These are phyloP conservation scores for Cochlearius cochlearius DNA, from an alignment of 2,113 vertebrate genomes.

Conservation along the genomic window DNA sequence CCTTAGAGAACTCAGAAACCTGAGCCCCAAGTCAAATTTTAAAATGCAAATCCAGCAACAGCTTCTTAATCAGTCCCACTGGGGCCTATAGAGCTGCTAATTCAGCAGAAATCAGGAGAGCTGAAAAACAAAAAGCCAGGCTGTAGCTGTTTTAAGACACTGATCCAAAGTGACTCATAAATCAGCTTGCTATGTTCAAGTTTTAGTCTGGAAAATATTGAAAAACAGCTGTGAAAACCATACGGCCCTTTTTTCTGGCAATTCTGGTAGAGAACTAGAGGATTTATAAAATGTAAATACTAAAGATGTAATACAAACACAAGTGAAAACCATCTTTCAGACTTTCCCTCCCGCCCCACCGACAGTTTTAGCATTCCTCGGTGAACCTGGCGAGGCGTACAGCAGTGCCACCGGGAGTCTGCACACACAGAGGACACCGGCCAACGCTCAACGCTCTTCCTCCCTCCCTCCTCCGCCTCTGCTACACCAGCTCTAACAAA, in stretches of 20 bases:
- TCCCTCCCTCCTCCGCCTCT: background rate
- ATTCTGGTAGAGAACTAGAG: conserved; percentile 40
- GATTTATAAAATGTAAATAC: conserved; percentile 69
- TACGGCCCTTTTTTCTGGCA: conserved; percentile 61
- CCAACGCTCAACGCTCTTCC: background rate
- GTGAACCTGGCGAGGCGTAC: conserved; percentile 21
- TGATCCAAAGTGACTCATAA: conserved; percentile 92
- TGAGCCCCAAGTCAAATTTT: conserved; percentile 74
- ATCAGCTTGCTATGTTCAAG: conserved; percentile 86
- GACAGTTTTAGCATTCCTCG: conserved; percentile 38
- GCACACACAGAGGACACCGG: conserved; percentile 10
- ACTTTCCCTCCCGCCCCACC: conserved; percentile 35
- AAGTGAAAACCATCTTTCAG: conserved; percentile 63
- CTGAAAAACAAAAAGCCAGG: conserved; percentile 86
- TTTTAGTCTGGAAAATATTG: conserved; percentile 84
- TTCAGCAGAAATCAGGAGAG: conserved; percentile 93
- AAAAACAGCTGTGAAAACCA: conserved; percentile 84
- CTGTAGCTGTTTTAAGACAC: conserved; percentile 86
- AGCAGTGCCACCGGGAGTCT: conserved; percentile 28
- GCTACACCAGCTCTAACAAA: background rate
- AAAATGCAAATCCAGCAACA: conserved; percentile 82
- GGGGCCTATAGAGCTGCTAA: conserved; percentile 85
- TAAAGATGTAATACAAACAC: conserved; percentile 65
- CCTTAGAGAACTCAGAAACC: conserved; percentile 65
- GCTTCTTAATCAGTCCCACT: conserved; percentile 88